A percentile compares a stretch with the other conserved stretches of the same genome.
These are phyloP conservation scores for Netelia virgata DNA, from an alignment of 2,888 invertebrate genomes.

Conservation along the genomic window DNA sequence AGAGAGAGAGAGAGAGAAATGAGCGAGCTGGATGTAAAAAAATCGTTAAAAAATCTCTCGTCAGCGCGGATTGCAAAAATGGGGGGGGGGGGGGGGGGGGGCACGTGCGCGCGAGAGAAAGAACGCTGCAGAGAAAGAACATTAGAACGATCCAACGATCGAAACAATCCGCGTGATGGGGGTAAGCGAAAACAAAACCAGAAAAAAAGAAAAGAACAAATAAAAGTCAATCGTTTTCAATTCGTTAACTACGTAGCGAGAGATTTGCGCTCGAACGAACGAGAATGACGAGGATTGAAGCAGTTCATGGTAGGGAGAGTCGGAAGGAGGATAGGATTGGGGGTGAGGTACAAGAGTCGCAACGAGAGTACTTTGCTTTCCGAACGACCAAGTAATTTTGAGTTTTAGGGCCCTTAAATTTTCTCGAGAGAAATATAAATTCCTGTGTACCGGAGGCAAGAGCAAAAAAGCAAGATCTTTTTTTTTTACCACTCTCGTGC, in stretches of 20 bases:
- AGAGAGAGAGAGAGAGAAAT: constrained; percentile 5
- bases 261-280: constrained; percentile 18
- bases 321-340: neutral
- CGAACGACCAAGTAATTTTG: constrained; percentile 56
- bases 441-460: too few relatives aligned
- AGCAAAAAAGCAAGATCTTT: too few relatives aligned
- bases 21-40: constrained; percentile 4
- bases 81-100: neutral
- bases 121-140: neutral
- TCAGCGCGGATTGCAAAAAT: neutral
- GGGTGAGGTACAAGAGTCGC: constrained; percentile 13
- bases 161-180: constrained; percentile 13
- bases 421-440: constrained; percentile 40
- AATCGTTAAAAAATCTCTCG: neutral
- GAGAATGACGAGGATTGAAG: constrained; percentile 10
- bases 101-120: neutral
- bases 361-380: constrained; percentile 53
- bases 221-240: constrained; percentile 56
- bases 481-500: too few relatives aligned
- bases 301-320: too few relatives aligned
- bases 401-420: constrained; percentile 56
- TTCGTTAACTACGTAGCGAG: constrained; percentile 52
- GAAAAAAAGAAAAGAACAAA: neutral
- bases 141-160: neutral
- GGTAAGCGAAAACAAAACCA: neutral